These are phyloP conservation scores for Brevimyrus niger DNA, from an alignment of 2,113 vertebrate species.

Conservation along the genomic window DNA sequence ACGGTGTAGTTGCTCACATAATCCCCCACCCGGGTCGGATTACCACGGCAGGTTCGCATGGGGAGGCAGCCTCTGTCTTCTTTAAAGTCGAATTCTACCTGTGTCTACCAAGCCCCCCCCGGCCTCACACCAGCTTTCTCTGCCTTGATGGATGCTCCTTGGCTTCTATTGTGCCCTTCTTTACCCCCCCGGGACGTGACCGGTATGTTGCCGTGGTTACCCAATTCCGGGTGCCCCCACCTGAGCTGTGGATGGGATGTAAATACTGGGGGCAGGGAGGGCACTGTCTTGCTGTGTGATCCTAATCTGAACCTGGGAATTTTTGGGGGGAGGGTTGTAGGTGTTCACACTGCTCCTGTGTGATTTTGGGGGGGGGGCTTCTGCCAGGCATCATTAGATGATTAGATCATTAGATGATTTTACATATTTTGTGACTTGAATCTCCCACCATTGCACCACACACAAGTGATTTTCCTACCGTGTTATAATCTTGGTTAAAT, in stretches of 20 bases:
- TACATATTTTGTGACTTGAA: neutral
- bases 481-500: neutral
- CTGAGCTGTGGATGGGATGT: no score
- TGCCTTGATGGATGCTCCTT: neutral
- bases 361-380: neutral
- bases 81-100: neutral
- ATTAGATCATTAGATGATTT: neutral
- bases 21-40: slow-evolving; percentile 28
- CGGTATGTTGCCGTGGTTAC: neutral
- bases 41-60: neutral
- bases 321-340: neutral
- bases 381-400: neutral
- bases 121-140: neutral
- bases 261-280: neutral
- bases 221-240: neutral
- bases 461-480: neutral
- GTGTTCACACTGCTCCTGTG: neutral
- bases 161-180: neutral
- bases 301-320: neutral
- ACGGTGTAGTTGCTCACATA: slow-evolving; percentile 42
- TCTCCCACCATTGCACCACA: neutral
- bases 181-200: neutral
- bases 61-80: neutral
- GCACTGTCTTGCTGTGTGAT: neutral
- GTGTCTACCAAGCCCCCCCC: neutral